A percentile compares a stretch with the other conserved stretches of the same genome.
These are phyloP conservation scores for Trypoxylon attenuatum DNA, from an alignment of 2,888 invertebrate genomes.

Conservation along the genomic window DNA sequence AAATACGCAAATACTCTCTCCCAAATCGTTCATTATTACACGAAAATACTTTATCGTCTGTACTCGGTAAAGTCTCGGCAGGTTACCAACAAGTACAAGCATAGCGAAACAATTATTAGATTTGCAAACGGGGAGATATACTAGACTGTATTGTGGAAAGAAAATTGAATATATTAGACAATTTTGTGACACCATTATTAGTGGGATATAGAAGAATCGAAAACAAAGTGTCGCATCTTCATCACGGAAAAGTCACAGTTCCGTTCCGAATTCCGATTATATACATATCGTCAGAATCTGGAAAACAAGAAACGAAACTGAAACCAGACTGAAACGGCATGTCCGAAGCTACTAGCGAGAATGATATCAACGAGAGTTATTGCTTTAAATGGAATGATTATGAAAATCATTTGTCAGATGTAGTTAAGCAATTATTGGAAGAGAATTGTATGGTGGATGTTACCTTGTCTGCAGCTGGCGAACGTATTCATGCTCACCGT, in stretches of 20 bases:
- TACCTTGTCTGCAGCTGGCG: conserved; percentile 73
- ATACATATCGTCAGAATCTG: conserved; percentile 41
- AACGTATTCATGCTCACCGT: conserved; percentile 74
- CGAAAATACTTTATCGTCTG: too few species aligned
- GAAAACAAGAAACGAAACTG: too few species aligned
- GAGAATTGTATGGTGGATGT: conserved; percentile 75
- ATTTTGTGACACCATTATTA: too few species aligned
- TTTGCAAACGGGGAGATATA: too few species aligned
- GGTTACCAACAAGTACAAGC: too few species aligned
- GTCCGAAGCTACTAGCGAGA: conserved; percentile 56
- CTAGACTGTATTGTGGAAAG: too few species aligned
- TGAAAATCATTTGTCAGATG: conserved; percentile 69
- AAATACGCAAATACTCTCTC: too few species aligned
- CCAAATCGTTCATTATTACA: too few species aligned
- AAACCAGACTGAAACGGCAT: conserved; percentile 67
- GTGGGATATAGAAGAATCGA: too few species aligned
- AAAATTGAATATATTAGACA: too few species aligned
- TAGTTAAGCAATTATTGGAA: conserved; percentile 69
- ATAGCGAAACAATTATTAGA: too few species aligned
- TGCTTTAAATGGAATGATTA: conserved; percentile 74
- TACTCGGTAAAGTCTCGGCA: too few species aligned
- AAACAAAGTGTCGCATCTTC: conserved; percentile 39
- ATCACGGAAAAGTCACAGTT: conserved; percentile 25
- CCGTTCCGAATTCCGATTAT: conserved; percentile 46
- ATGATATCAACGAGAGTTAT: conserved; percentile 57